A percentile compares a stretch with the other conserved stretches of the same genome.
Conservation (phyloP, 2,888 invertebrate species). For the Chironomus tentans region DNA sequence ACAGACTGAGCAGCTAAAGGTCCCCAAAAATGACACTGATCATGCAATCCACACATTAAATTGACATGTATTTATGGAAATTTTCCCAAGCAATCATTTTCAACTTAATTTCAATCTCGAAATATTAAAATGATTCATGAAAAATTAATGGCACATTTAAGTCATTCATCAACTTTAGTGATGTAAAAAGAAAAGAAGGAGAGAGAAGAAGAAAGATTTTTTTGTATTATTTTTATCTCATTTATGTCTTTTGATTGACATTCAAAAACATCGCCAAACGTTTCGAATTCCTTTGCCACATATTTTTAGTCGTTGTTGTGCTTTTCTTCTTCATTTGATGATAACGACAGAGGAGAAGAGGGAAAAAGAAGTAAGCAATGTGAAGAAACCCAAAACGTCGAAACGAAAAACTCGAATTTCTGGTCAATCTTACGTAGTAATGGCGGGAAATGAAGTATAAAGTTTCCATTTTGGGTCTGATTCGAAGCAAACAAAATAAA, state of each 20-base stretch:
- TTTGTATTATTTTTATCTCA: not conserved
- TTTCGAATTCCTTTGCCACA: not conserved
- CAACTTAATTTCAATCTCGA: not conserved
- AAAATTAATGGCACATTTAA: not conserved
- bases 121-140: not conserved
- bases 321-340: not conserved
- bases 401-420: slow-evolving; percentile 25
- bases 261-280: not conserved
- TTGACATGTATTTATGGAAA: too few relatives aligned
- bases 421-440: slow-evolving; percentile 19
- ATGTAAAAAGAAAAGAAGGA: not conserved
- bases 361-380: not conserved
- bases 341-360: not conserved
- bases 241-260: not conserved
- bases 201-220: not conserved
- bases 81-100: too few relatives aligned
- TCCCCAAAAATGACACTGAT: too few relatives aligned
- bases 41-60: too few relatives aligned
- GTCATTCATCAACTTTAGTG: too few relatives aligned
- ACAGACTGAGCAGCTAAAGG: too few relatives aligned
- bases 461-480: slow-evolving; percentile 23
- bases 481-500: not conserved
- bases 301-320: not conserved
- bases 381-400: not conserved
- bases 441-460: slow-evolving; percentile 23